Percentiles rank a stretch among this genome's conserved stretches.
Evolutionary conservation across 2,888 invertebrate genomes (phyloP).

Genomic region (Periphyllus acericola): DNA sequence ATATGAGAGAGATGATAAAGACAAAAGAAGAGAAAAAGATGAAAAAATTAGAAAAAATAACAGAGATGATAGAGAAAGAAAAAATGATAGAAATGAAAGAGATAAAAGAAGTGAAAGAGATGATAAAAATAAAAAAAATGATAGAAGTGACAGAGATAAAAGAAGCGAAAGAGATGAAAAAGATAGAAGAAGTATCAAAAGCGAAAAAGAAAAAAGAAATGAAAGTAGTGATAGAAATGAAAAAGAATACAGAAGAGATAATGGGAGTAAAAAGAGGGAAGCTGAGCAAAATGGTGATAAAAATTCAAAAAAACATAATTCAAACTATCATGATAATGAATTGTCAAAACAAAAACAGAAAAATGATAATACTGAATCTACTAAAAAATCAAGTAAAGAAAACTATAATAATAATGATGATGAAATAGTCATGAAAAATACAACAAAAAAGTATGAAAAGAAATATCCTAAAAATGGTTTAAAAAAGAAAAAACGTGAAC

Average conservation of each 20-base stretch:
- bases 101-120: slow-evolving; percentile 47
- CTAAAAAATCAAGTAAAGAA: slow-evolving; percentile 59
- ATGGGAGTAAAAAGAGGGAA: slow-evolving; percentile 66
- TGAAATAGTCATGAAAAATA: slow-evolving; percentile 64
- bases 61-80: slow-evolving; percentile 62
- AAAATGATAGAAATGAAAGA: slow-evolving; percentile 51
- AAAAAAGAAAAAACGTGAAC: slow-evolving; percentile 65
- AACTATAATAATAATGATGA: slow-evolving; percentile 64
- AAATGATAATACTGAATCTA: slow-evolving; percentile 64
- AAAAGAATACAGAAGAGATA: slow-evolving; percentile 63
- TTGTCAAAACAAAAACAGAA: slow-evolving; percentile 64
- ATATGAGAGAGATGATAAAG: too few species aligned
- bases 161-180: slow-evolving; percentile 61
- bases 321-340: slow-evolving; percentile 64
- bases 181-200: slow-evolving; percentile 54
- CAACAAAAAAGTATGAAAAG: slow-evolving; percentile 66
- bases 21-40: slow-evolving; percentile 43
- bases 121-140: slow-evolving; percentile 48
- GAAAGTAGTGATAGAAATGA: slow-evolving; percentile 35
- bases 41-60: slow-evolving; percentile 60
- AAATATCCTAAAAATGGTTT: slow-evolving; percentile 67
- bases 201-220: slow-evolving; percentile 34
- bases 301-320: slow-evolving; percentile 65
- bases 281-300: slow-evolving; percentile 67
- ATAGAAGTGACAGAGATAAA: slow-evolving; percentile 58